Conservation (phyloP, 2,888 invertebrate genomes). For the Zootermopsis nevadensis region DNA sequence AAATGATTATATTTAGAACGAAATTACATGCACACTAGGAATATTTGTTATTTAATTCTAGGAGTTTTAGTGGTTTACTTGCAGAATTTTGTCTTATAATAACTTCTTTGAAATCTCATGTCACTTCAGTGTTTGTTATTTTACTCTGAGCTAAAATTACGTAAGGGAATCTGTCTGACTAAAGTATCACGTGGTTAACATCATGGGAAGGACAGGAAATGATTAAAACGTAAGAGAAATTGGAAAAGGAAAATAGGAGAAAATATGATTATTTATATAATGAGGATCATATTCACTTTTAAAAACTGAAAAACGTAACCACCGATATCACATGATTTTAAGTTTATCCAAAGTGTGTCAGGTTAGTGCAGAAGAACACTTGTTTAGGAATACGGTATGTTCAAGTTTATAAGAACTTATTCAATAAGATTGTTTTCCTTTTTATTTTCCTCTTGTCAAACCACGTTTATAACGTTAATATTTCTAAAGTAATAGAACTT, state of each 20-base stretch:
- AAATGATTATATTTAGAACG: neutral
- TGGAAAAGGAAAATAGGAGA: neutral
- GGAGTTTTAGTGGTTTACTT: neutral
- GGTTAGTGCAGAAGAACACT: constrained; percentile 12
- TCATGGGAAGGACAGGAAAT: neutral
- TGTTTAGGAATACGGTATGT: constrained; percentile 42
- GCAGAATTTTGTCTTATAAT: neutral
- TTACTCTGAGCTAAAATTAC: neutral
- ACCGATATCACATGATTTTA: constrained; percentile 31
- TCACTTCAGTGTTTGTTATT: neutral
- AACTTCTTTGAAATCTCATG: neutral
- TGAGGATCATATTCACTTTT: constrained; percentile 34
- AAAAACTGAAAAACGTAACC: constrained; percentile 40
- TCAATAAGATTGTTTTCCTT: constrained; percentile 32
- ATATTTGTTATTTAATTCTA: constrained; percentile 6
- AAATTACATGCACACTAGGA: neutral
- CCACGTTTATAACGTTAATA: constrained; percentile 49
- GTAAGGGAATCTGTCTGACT: neutral
- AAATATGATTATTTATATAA: constrained; percentile 5
- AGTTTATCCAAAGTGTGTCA: constrained; percentile 4
- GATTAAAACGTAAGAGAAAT: neutral
- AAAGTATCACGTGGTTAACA: neutral
- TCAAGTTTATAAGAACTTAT: constrained; percentile 41
- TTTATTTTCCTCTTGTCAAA: constrained; percentile 42
- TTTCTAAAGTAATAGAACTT: constrained; percentile 44